Conservation (phyloP, 2,888 invertebrate genomes). For the Phaedon cochleariae region DNA sequence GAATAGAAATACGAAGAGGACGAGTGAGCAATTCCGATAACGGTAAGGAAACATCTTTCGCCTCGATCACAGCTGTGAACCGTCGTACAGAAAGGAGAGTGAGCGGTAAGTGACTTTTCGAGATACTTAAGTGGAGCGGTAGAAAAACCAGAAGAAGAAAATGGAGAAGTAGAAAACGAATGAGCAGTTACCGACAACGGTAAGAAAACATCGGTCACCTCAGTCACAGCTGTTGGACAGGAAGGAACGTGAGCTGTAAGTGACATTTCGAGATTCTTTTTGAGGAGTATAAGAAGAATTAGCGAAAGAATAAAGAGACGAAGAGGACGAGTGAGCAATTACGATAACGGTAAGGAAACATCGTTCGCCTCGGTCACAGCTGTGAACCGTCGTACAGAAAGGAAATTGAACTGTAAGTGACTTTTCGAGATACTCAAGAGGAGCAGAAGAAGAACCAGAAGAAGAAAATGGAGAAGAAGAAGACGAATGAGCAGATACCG, state of each 20-base stretch:
- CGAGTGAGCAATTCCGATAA: constrained; percentile 2
- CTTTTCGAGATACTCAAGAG: background rate
- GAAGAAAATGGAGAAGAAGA: background rate
- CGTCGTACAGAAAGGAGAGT: constrained; percentile 40
- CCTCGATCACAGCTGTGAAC: constrained; percentile 42
- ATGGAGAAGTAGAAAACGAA: background rate
- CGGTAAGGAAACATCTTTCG: constrained; percentile 26
- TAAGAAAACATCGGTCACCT: constrained; percentile 26
- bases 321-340: background rate
- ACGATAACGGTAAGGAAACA: constrained; percentile 24
- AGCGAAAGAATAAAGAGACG: background rate
- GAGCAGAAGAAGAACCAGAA: background rate
- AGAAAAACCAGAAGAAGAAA: background rate
- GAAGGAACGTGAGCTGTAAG: too few relatives aligned
- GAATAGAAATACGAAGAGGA: background rate
- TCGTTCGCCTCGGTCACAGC: constrained; percentile 39
- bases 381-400: constrained; percentile 40
- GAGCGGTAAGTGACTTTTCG: too few relatives aligned
- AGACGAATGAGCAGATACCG: background rate
- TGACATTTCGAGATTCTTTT: background rate
- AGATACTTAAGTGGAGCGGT: background rate
- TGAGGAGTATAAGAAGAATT: background rate
- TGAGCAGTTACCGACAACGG: constrained; percentile 11
- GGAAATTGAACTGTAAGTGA: too few relatives aligned
- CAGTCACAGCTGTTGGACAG: constrained; percentile 43